A percentile compares a stretch with the other conserved stretches of the same genome.
These are phyloP conservation scores for Coecobrya sp. DNA, from an alignment of 2,888 invertebrate species.

Conservation along the genomic window DNA sequence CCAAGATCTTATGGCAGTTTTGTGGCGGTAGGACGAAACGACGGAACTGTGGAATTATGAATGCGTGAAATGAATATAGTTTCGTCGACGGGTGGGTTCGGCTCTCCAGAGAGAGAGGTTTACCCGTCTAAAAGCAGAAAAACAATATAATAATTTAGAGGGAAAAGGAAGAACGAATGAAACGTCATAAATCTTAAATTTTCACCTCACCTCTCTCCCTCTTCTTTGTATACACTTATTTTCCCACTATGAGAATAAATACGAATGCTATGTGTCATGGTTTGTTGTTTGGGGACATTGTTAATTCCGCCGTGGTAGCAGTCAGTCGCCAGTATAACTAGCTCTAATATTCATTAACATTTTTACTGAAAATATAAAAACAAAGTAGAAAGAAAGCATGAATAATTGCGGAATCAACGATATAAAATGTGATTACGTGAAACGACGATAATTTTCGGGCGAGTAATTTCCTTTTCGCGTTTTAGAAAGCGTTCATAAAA, in stretches of 20 bases:
- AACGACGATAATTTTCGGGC: not conserved
- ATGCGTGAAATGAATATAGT: slow-evolving; percentile 62
- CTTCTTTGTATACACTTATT: not conserved
- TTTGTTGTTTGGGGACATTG: not conserved
- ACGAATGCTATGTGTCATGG: not conserved
- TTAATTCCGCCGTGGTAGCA: not conserved
- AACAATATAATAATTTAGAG: slow-evolving; percentile 7
- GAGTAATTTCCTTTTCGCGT: not conserved
- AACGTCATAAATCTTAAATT: slow-evolving; percentile 6
- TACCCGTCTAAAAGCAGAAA: no score
- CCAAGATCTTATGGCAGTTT: not conserved
- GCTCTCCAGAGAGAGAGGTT: not conserved
- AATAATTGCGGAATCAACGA: not conserved
- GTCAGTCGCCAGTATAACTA: not conserved
- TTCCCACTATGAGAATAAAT: not conserved
- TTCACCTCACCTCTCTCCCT: not conserved
- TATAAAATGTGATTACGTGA: not conserved
- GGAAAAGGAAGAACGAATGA: not conserved
- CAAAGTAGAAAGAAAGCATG: not conserved
- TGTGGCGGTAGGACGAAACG: not conserved
- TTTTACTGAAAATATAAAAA: not conserved
- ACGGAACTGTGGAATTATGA: slow-evolving; percentile 55
- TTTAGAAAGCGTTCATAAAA: not conserved
- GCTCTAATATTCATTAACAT: not conserved
- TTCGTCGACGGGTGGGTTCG: not conserved